Base-by-base conservation (phyloP, 2,888 invertebrate species). In the Aquatica leii region DNA sequence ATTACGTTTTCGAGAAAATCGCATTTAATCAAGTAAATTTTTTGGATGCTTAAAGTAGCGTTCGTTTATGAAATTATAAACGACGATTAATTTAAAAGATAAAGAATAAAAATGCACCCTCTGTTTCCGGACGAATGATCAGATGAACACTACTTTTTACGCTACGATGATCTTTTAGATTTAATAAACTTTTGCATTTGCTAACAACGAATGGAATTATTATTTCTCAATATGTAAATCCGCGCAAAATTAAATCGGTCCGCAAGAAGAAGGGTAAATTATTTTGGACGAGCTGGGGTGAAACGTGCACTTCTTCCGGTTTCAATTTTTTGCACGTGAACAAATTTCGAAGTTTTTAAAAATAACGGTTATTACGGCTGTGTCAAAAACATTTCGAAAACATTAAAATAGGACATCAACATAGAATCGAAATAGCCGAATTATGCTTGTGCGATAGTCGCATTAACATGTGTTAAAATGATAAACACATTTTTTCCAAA, bases 71-170 rank as follows among this genome's bases (percentile, higher is more conserved):
- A 24, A 24, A 24, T 24, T 24, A 6, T 24, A 24, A 4, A 2
- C 24, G 2, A 24, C 24, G 24, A n/a, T n/a, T n/a, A n/a, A n/a
- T n/a, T n/a, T n/a, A n/a, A n/a, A 24, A 24, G 24, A 24, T 24
- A 50, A 50, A 48, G 20, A 50, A 58, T 56, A 57, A 41, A 51
- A 46, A 59, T 59, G 41, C 59, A 59, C 60, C 60, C 48, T 54
- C 48, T 12, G 52, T 41, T 59, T 60, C 2, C 60, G 40, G 34
- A n/a, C 37, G 49, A 54, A 24, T 43, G 53, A 46, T 24, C 51
- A 17, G 37, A 37, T 37, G 24, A 24, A 24, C 50, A 18, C 55
- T 24, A 54, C 40, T 56, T 51, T 52, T 21, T 17, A 46, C 46
- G 40, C 46, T 50, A 43, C 18, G 43, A 21, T 51, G 53, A 4